A percentile compares a stretch with the other conserved stretches of the same genome.
Conservation (phyloP, 2,888 invertebrate genomes). For the Charanyca ferruginea region DNA sequence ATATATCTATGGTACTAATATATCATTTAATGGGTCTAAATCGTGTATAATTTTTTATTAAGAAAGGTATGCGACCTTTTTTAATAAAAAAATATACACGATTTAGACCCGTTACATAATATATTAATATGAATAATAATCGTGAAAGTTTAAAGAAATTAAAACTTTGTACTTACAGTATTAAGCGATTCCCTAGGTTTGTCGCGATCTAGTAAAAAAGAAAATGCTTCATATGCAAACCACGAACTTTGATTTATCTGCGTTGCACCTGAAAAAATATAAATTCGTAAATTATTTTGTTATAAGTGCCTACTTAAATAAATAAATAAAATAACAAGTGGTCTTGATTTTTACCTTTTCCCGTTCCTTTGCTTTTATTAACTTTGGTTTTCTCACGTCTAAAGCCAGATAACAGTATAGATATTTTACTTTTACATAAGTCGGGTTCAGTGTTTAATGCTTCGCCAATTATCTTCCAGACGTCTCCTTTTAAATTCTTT, state of each 20-base stretch:
- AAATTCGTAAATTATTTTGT: slow-evolving; percentile 18
- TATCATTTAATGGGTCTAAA: slow-evolving; percentile 4
- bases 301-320: slow-evolving; percentile 12
- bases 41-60: slow-evolving; percentile 12
- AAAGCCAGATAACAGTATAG: slow-evolving; percentile 40
- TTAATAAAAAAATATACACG: slow-evolving; percentile 15
- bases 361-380: no score
- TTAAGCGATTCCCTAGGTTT: slow-evolving; percentile 24
- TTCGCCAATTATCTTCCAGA: slow-evolving; percentile 40
- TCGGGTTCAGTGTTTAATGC: slow-evolving; percentile 30
- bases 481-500: no score
- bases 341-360: slow-evolving; percentile 13
- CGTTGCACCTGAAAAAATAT: slow-evolving; percentile 16
- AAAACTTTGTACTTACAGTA: slow-evolving; percentile 11
- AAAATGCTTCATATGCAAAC: slow-evolving; percentile 18
- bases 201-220: slow-evolving; percentile 20
- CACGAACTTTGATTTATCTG: slow-evolving; percentile 16
- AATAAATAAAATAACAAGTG: slow-evolving; percentile 18
- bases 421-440: slow-evolving; percentile 43
- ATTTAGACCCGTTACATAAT: no score
- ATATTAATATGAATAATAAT: no score
- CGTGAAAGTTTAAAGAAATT: slow-evolving; percentile 13
- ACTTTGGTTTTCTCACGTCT: slow-evolving; percentile 24
- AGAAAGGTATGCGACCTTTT: slow-evolving; percentile 9
- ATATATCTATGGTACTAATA: no score